phyloP scores from a whole-genome alignment of 23 tunicate genomes.

The Styela clava region DNA sequence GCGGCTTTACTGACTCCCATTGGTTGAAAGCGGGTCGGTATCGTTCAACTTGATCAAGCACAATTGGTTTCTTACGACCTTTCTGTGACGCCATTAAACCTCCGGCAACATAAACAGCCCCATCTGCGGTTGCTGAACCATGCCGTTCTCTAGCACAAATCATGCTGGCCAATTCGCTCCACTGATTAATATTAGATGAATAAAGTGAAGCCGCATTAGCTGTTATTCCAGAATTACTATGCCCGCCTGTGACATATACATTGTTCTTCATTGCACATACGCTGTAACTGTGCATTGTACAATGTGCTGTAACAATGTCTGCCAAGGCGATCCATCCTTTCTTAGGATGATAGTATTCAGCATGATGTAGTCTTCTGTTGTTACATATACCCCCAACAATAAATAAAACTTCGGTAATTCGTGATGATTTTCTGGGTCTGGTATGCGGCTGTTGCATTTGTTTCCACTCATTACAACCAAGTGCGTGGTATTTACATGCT shows the following conservation, averaged over 20 bases:
- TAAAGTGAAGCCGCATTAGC: conserved; percentile 80
- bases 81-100: conserved; percentile 96
- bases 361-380: conserved; percentile 69
- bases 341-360: conserved; percentile 75
- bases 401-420: conserved; percentile 74
- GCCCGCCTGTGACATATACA: conserved; percentile 95
- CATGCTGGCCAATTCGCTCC: conserved; percentile 82
- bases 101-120: conserved; percentile 90
- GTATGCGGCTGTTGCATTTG: conserved; percentile 57
- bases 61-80: conserved; percentile 85
- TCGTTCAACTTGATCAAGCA: conserved; percentile 81
- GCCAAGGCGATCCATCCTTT: conserved; percentile 67
- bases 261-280: conserved; percentile 85
- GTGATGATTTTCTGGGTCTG: conserved; percentile 55
- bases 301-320: conserved; percentile 74
- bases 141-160: conserved; percentile 80
- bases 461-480: conserved; percentile 65
- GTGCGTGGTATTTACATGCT: conserved; percentile 84
- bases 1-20: conserved; percentile 89
- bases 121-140: conserved; percentile 93
- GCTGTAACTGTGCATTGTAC: conserved; percentile 87
- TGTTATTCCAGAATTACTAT: conserved; percentile 80
- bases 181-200: conserved; percentile 65
- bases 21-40: conserved; percentile 71
- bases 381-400: conserved; percentile 93